Percentiles rank a stretch among this genome's conserved stretches.
phyloP scores from a whole-genome alignment of 2,888 invertebrate species.

The Plebejus melissa region DNA sequence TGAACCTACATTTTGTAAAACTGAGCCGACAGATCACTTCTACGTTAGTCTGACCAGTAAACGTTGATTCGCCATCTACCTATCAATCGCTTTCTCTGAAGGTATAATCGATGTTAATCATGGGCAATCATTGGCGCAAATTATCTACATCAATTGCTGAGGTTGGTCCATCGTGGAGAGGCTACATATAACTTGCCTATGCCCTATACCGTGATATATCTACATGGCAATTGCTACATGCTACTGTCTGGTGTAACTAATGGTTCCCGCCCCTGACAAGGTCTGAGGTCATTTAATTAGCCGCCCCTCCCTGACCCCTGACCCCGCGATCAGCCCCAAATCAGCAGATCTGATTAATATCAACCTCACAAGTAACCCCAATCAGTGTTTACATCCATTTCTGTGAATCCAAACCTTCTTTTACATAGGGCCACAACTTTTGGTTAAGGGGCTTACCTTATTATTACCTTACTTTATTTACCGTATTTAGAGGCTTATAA shows the following conservation, averaged over 20 bases:
- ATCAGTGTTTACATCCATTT: not conserved
- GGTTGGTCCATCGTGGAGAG: too few species aligned
- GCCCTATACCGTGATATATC: not conserved
- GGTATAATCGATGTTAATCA: too few species aligned
- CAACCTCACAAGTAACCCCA: not conserved
- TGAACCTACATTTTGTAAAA: too few species aligned
- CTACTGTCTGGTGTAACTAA: slow-evolving; percentile 17
- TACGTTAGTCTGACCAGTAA: too few species aligned
- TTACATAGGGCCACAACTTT: not conserved
- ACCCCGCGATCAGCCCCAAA: slow-evolving; percentile 8
- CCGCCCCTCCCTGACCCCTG: slow-evolving; percentile 6
- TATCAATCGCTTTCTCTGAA: too few species aligned
- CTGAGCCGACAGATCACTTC: too few species aligned
- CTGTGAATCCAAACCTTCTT: not conserved
- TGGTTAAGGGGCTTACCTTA: not conserved
- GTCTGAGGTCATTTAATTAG: slow-evolving; percentile 25
- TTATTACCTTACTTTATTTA: too few species aligned
- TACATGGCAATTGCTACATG: not conserved
- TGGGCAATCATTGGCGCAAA: too few species aligned
- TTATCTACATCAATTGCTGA: too few species aligned
- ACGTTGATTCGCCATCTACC: too few species aligned
- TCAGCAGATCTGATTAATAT: slow-evolving; percentile 21
- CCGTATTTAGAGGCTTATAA: too few species aligned
- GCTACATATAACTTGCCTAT: too few species aligned
- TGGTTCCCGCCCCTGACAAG: slow-evolving; percentile 25